Percentiles rank a stretch among this genome's conserved stretches.
phyloP scores from a whole-genome alignment of 2,888 invertebrate genomes.

The Meghimatium bilineatum region DNA sequence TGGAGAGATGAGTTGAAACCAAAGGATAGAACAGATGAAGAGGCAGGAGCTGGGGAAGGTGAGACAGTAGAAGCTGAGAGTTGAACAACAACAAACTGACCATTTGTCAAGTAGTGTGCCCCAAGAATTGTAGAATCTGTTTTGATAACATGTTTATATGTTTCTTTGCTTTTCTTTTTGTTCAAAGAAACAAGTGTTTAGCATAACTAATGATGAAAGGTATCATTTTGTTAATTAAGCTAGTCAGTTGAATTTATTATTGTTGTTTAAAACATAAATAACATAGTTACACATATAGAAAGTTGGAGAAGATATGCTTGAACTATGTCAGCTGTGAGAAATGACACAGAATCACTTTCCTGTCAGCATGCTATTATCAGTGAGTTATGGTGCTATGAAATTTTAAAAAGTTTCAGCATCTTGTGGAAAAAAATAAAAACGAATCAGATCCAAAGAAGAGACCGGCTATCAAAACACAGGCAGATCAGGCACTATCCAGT shows the following conservation, averaged over 20 bases:
- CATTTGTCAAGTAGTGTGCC: not conserved
- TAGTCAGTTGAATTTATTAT: not conserved
- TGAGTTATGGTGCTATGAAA: no score
- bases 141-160: slow-evolving; percentile 23
- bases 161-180: slow-evolving; percentile 14
- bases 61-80: slow-evolving; percentile 47
- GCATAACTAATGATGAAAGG: not conserved
- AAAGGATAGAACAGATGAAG: slow-evolving; percentile 45
- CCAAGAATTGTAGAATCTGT: not conserved
- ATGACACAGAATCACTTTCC: no score
- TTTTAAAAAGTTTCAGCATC: no score
- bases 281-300: no score
- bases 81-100: slow-evolving; percentile 38
- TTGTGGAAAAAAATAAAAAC: no score
- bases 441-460: no score
- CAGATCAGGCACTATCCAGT: no score
- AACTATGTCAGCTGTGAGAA: no score
- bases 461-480: no score
- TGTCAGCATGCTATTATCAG: no score
- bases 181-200: slow-evolving; percentile 9
- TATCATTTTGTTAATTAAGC: not conserved
- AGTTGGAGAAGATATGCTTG: no score
- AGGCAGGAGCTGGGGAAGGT: slow-evolving; percentile 36
- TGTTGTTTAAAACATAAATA: not conserved
- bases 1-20: slow-evolving; percentile 55